A percentile compares a stretch with the other conserved stretches of the same genome.
Evolutionary conservation across 2,797 vertebrate species (phyloP).

Genomic region (Epinephelus coioides): DNA sequence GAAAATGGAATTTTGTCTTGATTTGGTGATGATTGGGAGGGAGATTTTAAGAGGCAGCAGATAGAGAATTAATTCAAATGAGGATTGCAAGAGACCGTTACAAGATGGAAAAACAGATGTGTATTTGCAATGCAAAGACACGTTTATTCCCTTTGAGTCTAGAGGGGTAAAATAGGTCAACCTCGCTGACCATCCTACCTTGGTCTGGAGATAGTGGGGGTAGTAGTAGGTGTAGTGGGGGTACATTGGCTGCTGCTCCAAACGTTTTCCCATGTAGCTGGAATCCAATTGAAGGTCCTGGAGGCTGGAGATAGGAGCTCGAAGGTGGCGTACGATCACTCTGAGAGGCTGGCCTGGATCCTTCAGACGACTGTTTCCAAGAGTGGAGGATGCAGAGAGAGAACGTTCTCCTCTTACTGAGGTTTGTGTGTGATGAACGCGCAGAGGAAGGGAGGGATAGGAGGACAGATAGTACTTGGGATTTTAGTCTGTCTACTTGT

Average conservation of each 20-base stretch:
- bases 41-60: slow-evolving; percentile 15
- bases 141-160: background rate
- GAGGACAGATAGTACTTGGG: slow-evolving; percentile 56
- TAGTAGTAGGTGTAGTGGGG: slow-evolving; percentile 99
- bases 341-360: slow-evolving; percentile 65
- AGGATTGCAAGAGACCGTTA: slow-evolving; percentile 4
- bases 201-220: slow-evolving; percentile 98
- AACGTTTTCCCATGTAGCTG: slow-evolving; percentile 99
- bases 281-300: slow-evolving; percentile 93
- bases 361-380: slow-evolving; percentile 62
- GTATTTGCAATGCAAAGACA: slow-evolving; percentile 13
- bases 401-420: slow-evolving; percentile 46
- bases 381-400: slow-evolving; percentile 57
- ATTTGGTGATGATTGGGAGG: background rate
- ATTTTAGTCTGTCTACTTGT: slow-evolving; percentile 72
- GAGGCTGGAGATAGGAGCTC: slow-evolving; percentile 83
- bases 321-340: slow-evolving; percentile 61
- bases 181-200: slow-evolving; percentile 84
- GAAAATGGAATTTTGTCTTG: background rate
- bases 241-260: slow-evolving; percentile 99
- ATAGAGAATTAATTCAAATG: background rate
- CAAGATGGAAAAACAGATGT: background rate
- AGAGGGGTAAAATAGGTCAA: slow-evolving; percentile 62
- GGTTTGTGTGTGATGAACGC: slow-evolving; percentile 48
- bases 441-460: slow-evolving; percentile 57